Evolutionary conservation across 2,113 vertebrate genomes (phyloP).

Genomic region (rat (Rattus norvegicus)): DNA sequence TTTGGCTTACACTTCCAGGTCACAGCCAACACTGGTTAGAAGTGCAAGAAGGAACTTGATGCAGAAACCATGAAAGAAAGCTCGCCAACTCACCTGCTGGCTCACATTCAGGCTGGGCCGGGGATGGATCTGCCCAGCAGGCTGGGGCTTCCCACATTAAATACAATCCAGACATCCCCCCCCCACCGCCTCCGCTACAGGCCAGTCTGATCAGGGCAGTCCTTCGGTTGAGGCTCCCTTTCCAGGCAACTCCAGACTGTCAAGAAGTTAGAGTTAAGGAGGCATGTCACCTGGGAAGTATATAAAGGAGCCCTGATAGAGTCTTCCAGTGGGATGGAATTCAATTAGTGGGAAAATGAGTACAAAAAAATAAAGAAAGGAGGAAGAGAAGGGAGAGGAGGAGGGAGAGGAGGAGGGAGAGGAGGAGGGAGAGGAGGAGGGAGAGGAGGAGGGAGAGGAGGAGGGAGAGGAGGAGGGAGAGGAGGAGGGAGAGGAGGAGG

Average conservation of each 20-base stretch:
- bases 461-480: no score
- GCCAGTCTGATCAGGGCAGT: not conserved
- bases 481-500: no score
- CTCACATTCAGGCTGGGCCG: not conserved
- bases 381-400: no score
- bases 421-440: no score
- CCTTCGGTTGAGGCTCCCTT: not conserved
- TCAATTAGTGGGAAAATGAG: not conserved
- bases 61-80: not conserved
- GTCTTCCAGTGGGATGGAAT: rapidly evolving
- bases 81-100: not conserved
- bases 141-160: not conserved
- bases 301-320: no score
- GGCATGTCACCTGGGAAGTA: not conserved
- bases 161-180: not conserved
- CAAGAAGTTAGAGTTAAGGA: not conserved
- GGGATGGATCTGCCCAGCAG: not conserved
- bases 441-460: no score
- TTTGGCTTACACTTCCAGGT: not conserved
- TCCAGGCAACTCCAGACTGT: not conserved
- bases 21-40: not conserved
- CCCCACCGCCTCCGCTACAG: not conserved
- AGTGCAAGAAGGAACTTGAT: not conserved
- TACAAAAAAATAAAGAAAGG: no score
- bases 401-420: no score